Conservation (phyloP, 2,797 vertebrate genomes). For the Phataginus tetradactyla region DNA sequence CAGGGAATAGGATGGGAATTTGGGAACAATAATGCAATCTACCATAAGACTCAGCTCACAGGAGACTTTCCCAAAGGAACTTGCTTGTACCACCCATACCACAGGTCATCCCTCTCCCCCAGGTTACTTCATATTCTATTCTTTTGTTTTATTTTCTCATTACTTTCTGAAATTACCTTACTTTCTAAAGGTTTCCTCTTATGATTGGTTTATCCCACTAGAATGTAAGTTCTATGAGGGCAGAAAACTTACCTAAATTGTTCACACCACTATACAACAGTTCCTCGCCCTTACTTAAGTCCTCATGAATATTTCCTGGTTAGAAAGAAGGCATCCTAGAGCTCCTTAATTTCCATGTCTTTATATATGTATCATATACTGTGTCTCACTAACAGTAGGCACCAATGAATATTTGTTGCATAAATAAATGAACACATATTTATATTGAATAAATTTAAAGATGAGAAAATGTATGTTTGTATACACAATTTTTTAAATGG, state of each 20-base stretch:
- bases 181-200: not conserved
- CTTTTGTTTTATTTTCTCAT: slow-evolving; percentile 1
- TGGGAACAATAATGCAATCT: not conserved
- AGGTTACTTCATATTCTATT: not conserved
- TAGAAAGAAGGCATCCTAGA: not conserved
- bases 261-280: not conserved
- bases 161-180: slow-evolving; percentile 18
- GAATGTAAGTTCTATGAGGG: not conserved
- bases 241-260: not conserved
- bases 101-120: not conserved
- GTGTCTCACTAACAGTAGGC: not conserved
- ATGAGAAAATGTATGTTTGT: slow-evolving; percentile 4
- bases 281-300: not conserved
- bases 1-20: not conserved
- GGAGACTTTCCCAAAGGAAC: not conserved
- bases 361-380: not conserved
- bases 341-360: not conserved
- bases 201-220: not conserved
- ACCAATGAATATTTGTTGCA: not conserved
- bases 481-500: not conserved
- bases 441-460: slow-evolving; percentile 50
- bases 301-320: not conserved
- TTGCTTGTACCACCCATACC: not conserved
- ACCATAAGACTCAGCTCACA: not conserved
- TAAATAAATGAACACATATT: slow-evolving; percentile 14